phyloP scores from a whole-genome alignment of 2,797 vertebrate species.

The Delichon dasypus region DNA sequence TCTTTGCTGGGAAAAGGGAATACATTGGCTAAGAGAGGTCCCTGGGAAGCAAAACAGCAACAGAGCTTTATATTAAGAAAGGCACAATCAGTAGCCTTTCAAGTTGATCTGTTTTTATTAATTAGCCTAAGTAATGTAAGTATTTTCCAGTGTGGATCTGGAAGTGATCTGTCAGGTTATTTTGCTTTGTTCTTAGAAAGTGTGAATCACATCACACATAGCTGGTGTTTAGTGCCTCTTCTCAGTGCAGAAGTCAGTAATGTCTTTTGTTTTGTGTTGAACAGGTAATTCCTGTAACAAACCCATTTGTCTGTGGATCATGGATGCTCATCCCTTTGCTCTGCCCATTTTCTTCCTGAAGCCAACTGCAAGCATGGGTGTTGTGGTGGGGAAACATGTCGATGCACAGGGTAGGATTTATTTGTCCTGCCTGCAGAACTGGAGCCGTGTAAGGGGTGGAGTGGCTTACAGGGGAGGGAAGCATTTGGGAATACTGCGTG shows the following conservation, averaged over 20 bases:
- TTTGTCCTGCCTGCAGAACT: constrained; percentile 89
- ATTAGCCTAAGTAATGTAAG: not conserved
- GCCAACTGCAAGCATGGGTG: constrained; percentile 89
- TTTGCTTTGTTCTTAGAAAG: not conserved
- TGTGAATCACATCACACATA: accelerated
- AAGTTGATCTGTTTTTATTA: not conserved
- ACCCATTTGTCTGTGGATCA: constrained; percentile 89
- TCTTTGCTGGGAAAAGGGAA: not conserved
- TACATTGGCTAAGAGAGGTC: accelerated
- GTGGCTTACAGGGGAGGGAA: not conserved
- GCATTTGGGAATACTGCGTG: not conserved
- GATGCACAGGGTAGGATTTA: constrained; percentile 87
- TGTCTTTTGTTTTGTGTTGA: constrained; percentile 55
- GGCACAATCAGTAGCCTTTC: not conserved
- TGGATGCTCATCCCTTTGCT: constrained; percentile 95
- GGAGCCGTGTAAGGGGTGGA: constrained; percentile 87
- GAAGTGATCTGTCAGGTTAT: not conserved
- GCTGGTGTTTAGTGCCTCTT: not conserved
- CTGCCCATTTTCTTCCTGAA: constrained; percentile 93
- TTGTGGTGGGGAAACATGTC: constrained; percentile 91
- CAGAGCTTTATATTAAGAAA: not conserved
- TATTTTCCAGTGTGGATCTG: not conserved
- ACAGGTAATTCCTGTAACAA: constrained; percentile 91
- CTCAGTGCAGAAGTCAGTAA: not conserved
- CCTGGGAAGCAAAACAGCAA: not conserved